Evolutionary conservation across 2,113 vertebrate species (phyloP).

Genomic region (Erythrocercus mccallii): DNA sequence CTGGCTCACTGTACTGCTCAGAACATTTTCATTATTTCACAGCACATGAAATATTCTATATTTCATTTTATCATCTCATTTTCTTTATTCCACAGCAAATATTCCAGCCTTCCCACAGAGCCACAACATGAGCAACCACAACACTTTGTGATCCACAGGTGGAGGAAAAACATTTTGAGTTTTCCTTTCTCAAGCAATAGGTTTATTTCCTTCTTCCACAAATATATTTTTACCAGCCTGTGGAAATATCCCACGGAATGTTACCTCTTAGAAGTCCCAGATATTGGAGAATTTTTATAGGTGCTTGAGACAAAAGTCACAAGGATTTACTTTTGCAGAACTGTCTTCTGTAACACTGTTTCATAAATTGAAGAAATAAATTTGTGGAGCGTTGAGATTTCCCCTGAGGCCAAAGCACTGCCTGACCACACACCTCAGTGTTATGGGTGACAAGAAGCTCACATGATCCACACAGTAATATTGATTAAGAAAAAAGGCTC

Average conservation of each 20-base stretch:
- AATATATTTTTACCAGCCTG: neutral
- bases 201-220: neutral
- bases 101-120: neutral
- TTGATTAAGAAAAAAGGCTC: neutral
- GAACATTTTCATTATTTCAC: neutral
- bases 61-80: neutral
- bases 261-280: neutral
- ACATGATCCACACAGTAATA: neutral
- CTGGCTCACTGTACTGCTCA: accelerated
- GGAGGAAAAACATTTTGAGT: neutral
- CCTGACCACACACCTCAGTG: neutral
- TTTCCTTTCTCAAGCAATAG: neutral
- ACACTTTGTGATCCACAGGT: no score
- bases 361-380: neutral
- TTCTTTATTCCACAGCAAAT: accelerated
- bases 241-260: neutral
- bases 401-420: neutral
- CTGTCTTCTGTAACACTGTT: neutral
- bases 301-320: neutral
- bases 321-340: neutral
- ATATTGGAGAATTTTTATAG: neutral
- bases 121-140: accelerated
- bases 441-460: neutral
- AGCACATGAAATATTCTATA: neutral
- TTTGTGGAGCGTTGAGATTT: neutral